These are phyloP conservation scores for Seriola rivoliana DNA, from an alignment of 2,113 vertebrate genomes.

Conservation along the genomic window DNA sequence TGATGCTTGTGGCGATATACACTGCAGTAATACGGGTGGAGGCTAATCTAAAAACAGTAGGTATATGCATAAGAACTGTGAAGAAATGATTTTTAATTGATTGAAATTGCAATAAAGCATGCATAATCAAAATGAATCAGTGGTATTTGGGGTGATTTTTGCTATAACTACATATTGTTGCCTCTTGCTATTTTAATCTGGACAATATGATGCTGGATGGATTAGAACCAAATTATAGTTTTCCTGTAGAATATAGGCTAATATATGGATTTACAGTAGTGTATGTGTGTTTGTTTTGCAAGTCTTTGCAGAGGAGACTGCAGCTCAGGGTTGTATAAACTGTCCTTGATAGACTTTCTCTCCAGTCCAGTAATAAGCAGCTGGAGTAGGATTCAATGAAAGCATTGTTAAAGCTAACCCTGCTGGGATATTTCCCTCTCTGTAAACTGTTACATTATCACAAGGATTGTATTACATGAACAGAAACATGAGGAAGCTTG, in stretches of 20 bases:
- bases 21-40: not conserved
- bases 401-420: slow-evolving; percentile 57
- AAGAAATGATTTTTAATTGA: not conserved
- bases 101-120: not conserved
- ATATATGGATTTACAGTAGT: not conserved
- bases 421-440: slow-evolving; percentile 40
- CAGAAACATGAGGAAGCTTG: slow-evolving; percentile 16
- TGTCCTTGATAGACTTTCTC: slow-evolving; percentile 61
- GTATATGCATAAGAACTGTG: not conserved
- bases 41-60: not conserved
- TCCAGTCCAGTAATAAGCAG: slow-evolving; percentile 50
- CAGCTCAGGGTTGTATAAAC: slow-evolving; percentile 23
- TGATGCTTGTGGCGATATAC: not conserved
- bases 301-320: slow-evolving; percentile 9
- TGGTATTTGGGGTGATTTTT: not conserved
- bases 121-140: not conserved
- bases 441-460: slow-evolving; percentile 52
- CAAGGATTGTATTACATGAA: slow-evolving; percentile 49
- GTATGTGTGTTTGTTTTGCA: slow-evolving; percentile 27
- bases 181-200: not conserved
- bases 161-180: not conserved
- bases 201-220: not conserved
- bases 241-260: not conserved
- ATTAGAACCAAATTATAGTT: not conserved
- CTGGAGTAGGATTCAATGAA: slow-evolving; percentile 56